phyloP scores from a whole-genome alignment of 2,113 vertebrate species.

The Burhinus oedicnemus region DNA sequence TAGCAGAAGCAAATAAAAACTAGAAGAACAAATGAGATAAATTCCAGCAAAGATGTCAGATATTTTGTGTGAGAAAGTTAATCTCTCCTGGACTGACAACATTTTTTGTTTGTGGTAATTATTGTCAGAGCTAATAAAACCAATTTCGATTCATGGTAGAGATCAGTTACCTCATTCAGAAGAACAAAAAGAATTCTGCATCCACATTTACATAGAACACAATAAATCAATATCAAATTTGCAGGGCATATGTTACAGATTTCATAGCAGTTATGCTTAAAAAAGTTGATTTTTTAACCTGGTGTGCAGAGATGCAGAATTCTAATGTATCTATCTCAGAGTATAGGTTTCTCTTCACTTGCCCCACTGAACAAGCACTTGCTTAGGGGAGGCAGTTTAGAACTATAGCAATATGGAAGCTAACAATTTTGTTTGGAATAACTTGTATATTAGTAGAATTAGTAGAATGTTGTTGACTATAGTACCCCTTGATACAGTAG shows the following conservation, averaged over 20 bases:
- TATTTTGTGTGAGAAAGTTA: conserved; percentile 12
- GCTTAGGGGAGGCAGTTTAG: background rate
- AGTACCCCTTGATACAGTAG: background rate
- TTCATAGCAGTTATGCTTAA: background rate
- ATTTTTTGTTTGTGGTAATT: conserved; percentile 46
- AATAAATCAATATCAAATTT: conserved; percentile 9
- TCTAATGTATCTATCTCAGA: background rate
- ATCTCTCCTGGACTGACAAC: conserved; percentile 16
- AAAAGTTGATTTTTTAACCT: background rate
- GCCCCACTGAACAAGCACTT: background rate
- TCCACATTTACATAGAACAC: background rate
- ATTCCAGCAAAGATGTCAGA: conserved; percentile 30
- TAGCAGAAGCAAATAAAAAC: conserved; percentile 32
- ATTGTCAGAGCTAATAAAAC: conserved; percentile 49
- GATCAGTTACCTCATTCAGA: conserved; percentile 28
- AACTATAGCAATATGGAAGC: background rate
- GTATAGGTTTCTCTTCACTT: background rate
- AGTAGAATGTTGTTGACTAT: background rate
- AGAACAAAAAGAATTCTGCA: background rate
- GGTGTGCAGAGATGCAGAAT: background rate
- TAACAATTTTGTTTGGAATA: background rate
- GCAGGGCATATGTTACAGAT: background rate
- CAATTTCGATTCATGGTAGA: conserved; percentile 33
- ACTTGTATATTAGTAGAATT: background rate
- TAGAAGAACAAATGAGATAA: conserved; percentile 28